A percentile compares a stretch with the other conserved stretches of the same genome.
These are phyloP conservation scores for Rotaria socialis DNA, from an alignment of 2,888 invertebrate species.

Conservation along the genomic window DNA sequence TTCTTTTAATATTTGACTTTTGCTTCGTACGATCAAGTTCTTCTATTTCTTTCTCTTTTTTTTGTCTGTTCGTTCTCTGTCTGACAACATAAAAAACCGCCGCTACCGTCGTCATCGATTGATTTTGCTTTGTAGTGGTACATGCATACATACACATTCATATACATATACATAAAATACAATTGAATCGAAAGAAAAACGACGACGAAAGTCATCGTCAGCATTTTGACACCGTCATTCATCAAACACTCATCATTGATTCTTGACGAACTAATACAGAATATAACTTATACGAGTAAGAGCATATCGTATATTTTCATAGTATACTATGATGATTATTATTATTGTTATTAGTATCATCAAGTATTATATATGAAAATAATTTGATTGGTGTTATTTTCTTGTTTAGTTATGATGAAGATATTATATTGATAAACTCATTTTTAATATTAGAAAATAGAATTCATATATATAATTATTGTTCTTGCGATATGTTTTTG, in stretches of 20 bases:
- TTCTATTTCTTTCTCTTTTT: neutral
- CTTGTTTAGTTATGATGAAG: too few species aligned
- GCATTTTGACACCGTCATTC: constrained; percentile 2
- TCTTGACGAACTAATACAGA: neutral
- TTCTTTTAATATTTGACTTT: neutral
- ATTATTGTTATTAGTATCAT: neutral
- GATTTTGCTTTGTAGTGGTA: constrained; percentile 5
- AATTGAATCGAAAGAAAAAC: constrained; percentile 16
- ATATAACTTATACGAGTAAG: neutral
- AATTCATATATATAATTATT: neutral
- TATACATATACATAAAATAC: neutral
- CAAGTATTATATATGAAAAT: neutral
- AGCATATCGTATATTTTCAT: neutral
- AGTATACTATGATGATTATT: neutral
- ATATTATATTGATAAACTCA: neutral
- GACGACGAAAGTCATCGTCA: constrained; percentile 15
- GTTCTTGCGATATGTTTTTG: constrained; percentile 2
- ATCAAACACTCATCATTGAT: constrained; percentile 21
- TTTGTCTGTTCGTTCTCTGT: neutral
- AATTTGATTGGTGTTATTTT: too few species aligned
- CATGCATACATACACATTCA: neutral
- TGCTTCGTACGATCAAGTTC: neutral
- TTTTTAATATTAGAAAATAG: neutral
- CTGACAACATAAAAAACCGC: neutral
- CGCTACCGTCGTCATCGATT: constrained; percentile 9